These are phyloP conservation scores for Drosophila kohkoa DNA, from an alignment of 1,140 invertebrate species.

Conservation along the genomic window DNA sequence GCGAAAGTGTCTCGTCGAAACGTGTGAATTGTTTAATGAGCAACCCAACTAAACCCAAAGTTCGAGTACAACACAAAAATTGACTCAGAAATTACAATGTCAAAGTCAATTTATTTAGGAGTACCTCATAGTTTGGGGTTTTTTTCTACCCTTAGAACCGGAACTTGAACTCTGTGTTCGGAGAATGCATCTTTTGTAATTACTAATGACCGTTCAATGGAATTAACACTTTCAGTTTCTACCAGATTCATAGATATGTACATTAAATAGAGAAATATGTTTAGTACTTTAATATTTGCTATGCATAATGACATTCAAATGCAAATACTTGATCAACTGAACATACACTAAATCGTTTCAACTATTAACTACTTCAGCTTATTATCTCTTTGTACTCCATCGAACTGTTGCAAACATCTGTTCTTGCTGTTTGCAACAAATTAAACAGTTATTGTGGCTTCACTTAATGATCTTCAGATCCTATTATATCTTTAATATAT, in stretches of 20 bases:
- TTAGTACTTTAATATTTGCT: not conserved
- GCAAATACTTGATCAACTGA: slow-evolving; percentile 28
- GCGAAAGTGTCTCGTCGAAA: not conserved
- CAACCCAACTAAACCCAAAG: slow-evolving; percentile 21
- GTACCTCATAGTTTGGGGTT: not conserved
- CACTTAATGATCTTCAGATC: too few relatives aligned
- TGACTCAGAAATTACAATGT: slow-evolving; percentile 39
- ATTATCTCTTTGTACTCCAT: not conserved
- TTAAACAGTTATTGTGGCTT: not conserved
- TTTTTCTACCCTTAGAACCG: slow-evolving; percentile 16
- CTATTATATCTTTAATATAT: too few relatives aligned
- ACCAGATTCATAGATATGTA: not conserved
- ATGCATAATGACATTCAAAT: not conserved
- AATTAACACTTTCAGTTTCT: slow-evolving; percentile 75
- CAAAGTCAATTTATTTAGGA: slow-evolving; percentile 65
- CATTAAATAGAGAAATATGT: too few relatives aligned
- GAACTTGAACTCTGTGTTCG: not conserved
- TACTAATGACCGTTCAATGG: slow-evolving; percentile 44
- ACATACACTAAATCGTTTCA: not conserved
- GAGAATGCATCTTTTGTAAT: slow-evolving; percentile 35
- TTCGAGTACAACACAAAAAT: slow-evolving; percentile 22
- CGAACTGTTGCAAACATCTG: not conserved
- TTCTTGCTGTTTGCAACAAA: not conserved
- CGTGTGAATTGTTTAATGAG: slow-evolving; percentile 71
- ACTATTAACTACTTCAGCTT: not conserved